Percentiles rank a stretch among this genome's conserved stretches.
Evolutionary conservation across 1,140 invertebrate genomes (phyloP).

Genomic region (Drosophila sechellia): DNA sequence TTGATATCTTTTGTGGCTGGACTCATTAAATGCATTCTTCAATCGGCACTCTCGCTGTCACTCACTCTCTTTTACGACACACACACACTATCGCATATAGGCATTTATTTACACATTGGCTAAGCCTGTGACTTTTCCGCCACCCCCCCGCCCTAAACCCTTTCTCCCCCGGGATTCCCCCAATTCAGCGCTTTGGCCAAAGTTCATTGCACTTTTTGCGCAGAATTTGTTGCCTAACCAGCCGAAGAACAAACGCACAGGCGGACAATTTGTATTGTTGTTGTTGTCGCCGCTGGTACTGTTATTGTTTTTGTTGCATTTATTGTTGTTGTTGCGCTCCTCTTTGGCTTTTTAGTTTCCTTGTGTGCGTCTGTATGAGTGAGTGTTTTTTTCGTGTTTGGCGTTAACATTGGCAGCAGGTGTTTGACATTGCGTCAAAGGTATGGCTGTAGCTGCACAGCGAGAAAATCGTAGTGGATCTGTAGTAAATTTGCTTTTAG

Average conservation of each 20-base stretch:
- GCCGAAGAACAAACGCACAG: slow-evolving; percentile 78
- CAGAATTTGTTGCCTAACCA: slow-evolving; percentile 82
- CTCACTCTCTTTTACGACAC: slow-evolving; percentile 9
- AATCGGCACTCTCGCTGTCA: slow-evolving; percentile 39
- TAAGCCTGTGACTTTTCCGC: slow-evolving; percentile 47
- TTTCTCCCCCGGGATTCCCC: slow-evolving; percentile 35
- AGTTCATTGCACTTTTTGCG: slow-evolving; percentile 81
- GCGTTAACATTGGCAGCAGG: slow-evolving; percentile 82
- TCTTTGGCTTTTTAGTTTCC: slow-evolving; percentile 65
- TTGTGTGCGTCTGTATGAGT: slow-evolving; percentile 46
- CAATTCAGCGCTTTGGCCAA: slow-evolving; percentile 54
- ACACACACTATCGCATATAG: neutral
- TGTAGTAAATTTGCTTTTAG: no score
- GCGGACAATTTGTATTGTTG: slow-evolving; percentile 56
- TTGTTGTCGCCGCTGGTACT: slow-evolving; percentile 18
- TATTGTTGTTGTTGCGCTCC: slow-evolving; percentile 57
- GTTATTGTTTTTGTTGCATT: slow-evolving; percentile 33
- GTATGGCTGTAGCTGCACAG: slow-evolving; percentile 57
- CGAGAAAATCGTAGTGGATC: neutral
- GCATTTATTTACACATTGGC: slow-evolving; percentile 51
- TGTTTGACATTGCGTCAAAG: slow-evolving; percentile 83
- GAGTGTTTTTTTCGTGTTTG: slow-evolving; percentile 75
- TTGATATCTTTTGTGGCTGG: slow-evolving; percentile 64
- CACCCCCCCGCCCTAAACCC: slow-evolving; percentile 12
- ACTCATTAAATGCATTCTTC: slow-evolving; percentile 52